phyloP scores from a whole-genome alignment of 1,140 invertebrate genomes.

The Zaprionus camerounensis region DNA sequence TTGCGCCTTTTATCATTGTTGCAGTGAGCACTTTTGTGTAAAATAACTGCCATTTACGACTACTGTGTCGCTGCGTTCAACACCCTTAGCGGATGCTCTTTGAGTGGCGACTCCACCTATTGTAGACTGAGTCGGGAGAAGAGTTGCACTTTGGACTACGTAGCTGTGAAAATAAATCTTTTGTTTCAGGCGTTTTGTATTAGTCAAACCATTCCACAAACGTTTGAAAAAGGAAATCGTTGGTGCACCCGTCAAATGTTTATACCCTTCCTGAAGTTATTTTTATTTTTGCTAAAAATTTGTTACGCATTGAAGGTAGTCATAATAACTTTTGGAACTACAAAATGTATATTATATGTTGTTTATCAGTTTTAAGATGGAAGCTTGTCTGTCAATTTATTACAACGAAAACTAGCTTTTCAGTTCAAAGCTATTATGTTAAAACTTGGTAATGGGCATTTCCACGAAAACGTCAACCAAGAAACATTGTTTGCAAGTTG shows the following conservation, averaged over 20 bases:
- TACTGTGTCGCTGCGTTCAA: constrained; percentile 28
- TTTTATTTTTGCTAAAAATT: no score
- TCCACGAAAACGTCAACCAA: no score
- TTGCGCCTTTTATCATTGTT: constrained; percentile 56
- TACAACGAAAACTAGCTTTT: no score
- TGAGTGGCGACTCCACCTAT: constrained; percentile 62
- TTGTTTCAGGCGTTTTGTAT: constrained; percentile 64
- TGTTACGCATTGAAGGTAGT: not conserved
- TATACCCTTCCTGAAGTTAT: constrained; percentile 8
- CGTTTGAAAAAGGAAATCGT: constrained; percentile 56
- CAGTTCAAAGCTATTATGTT: no score
- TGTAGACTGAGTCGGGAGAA: constrained; percentile 54
- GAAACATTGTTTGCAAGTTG: no score
- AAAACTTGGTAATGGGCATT: no score
- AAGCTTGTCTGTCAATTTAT: not conserved
- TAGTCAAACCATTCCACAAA: constrained; percentile 20
- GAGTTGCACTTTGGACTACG: constrained; percentile 73
- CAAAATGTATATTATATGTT: no score
- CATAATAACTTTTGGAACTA: not conserved
- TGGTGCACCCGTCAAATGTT: constrained; percentile 46
- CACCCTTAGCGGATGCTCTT: constrained; percentile 65
- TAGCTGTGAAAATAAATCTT: constrained; percentile 69
- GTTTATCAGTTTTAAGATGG: not conserved
- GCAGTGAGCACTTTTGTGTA: constrained; percentile 55
- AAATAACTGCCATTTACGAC: constrained; percentile 63